phyloP scores from a whole-genome alignment of 2,888 invertebrate genomes.

The Lapara coniferarum region DNA sequence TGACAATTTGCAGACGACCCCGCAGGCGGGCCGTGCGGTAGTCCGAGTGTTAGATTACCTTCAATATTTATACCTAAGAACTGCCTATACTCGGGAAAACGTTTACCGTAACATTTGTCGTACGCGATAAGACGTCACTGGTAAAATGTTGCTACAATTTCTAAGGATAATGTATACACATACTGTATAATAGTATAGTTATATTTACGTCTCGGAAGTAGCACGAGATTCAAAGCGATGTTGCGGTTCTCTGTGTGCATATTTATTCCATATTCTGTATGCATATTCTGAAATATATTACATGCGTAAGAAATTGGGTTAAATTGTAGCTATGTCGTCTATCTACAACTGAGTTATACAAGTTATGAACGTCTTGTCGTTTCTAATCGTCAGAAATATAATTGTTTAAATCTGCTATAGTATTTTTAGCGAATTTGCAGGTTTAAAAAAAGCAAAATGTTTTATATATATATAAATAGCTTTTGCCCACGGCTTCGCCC shows the following conservation, averaged over 20 bases:
- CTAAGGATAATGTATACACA: background rate
- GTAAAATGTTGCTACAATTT: background rate
- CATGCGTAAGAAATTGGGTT: background rate
- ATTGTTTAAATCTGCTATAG: too few species aligned
- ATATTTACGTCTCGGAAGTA: background rate
- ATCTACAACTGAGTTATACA: background rate
- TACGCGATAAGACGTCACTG: background rate
- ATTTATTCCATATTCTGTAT: constrained; percentile 17
- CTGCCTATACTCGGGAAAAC: background rate
- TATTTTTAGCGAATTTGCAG: too few species aligned
- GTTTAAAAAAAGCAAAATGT: too few species aligned
- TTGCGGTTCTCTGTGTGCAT: constrained; percentile 7
- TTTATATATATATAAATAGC: too few species aligned
- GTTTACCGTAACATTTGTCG: constrained; percentile 8
- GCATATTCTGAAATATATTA: constrained; percentile 8
- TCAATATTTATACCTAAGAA: constrained; percentile 6
- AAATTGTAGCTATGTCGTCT: background rate
- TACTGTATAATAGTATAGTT: background rate
- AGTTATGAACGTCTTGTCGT: background rate
- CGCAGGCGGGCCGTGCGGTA: background rate
- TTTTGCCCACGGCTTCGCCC: too few species aligned
- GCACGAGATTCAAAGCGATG: constrained; percentile 15
- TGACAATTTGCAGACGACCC: constrained; percentile 3
- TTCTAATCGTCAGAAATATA: background rate
- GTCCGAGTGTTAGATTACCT: constrained; percentile 1